Evolutionary conservation across 2,797 vertebrate species (phyloP).

Genomic region (Sternarchorhynchus goeldii): DNA sequence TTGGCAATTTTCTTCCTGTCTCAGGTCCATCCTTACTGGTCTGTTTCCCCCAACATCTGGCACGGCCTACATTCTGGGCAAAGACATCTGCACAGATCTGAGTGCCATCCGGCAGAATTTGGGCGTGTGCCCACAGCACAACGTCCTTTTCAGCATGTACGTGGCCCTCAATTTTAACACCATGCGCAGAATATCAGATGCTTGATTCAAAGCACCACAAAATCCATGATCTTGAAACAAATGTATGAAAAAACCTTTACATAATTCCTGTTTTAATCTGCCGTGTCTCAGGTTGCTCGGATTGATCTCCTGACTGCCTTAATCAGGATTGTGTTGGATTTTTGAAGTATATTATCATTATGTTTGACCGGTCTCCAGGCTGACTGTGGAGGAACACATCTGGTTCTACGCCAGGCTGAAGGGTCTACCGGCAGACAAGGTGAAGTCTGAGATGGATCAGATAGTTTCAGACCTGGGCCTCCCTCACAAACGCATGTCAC

Average conservation of each 20-base stretch:
- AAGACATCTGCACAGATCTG: conserved; percentile 91
- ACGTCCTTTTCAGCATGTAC: conserved; percentile 94
- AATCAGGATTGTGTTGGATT: too few relatives aligned
- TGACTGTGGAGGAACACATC: conserved; percentile 97
- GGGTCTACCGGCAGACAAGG: conserved; percentile 86
- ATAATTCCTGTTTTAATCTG: too few relatives aligned
- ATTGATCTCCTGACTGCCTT: too few relatives aligned
- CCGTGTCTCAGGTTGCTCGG: too few relatives aligned
- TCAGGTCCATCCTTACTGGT: conserved; percentile 96
- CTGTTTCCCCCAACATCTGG: conserved; percentile 96
- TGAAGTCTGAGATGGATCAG: conserved; percentile 93
- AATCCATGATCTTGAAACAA: too few relatives aligned
- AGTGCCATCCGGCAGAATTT: conserved; percentile 90
- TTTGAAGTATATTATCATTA: too few relatives aligned
- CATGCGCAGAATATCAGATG: not conserved
- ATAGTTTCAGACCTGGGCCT: conserved; percentile 91
- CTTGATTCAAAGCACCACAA: too few relatives aligned
- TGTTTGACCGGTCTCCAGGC: conserved; percentile 70
- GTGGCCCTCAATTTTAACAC: conserved; percentile 33
- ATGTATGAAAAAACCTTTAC: too few relatives aligned
- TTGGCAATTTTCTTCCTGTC: not conserved
- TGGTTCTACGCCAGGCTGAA: conserved; percentile 98
- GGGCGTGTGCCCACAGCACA: conserved; percentile 97
- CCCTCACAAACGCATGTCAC: conserved; percentile 88
- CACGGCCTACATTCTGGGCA: conserved; percentile 95